Base-by-base conservation (phyloP, 2,888 invertebrate genomes). In the Theretra japonica region DNA sequence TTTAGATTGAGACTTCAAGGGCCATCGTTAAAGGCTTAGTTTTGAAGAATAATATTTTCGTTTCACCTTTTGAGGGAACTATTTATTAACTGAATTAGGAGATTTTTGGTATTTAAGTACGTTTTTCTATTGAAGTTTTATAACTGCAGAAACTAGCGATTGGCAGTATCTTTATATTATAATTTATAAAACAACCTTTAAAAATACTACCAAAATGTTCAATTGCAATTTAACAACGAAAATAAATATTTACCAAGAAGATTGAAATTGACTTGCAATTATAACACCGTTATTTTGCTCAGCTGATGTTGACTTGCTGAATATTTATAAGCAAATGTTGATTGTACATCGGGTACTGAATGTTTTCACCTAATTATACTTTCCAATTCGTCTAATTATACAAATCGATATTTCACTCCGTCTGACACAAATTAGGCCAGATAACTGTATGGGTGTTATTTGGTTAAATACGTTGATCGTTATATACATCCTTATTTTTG, bases 271-370 rank as follows among this genome's bases (percentile, higher is more conserved):
- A 65, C 15, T 65, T 23, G 21, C n/a, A 60, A 30, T 60, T 23
- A 65, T 17, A 23, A 48, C 19, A 48, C 48, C n/a, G 65, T 23
- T 65, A 80, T 84, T 86, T 84, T 82, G 83, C 80, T 82, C 23
- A 15, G 17, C 65, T 48, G 65, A 65, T 65, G 65, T 41, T 41
- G 62, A 15, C 48, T 41, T 17, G 17, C 23, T 65, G 65, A 65
- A 65, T 65, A 65, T 65, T 65, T 74, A 78, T 75, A 73, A 75
- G 70, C 53, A 74, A 74, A 58, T 68, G 72, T 72, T 73, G 62
- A 70, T 70, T 77, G 65, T 48, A 65, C 65, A 48, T 48, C 21
- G 21, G 41, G 41, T 73, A 73, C 75, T 76, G 74, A 73, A 75
- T 76, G 74, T 75, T 74, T 75, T 70, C 68, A 62, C 56, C 68